These are phyloP conservation scores for Zosterops lateralis DNA, from an alignment of 2,113 vertebrate species.

Conservation along the genomic window DNA sequence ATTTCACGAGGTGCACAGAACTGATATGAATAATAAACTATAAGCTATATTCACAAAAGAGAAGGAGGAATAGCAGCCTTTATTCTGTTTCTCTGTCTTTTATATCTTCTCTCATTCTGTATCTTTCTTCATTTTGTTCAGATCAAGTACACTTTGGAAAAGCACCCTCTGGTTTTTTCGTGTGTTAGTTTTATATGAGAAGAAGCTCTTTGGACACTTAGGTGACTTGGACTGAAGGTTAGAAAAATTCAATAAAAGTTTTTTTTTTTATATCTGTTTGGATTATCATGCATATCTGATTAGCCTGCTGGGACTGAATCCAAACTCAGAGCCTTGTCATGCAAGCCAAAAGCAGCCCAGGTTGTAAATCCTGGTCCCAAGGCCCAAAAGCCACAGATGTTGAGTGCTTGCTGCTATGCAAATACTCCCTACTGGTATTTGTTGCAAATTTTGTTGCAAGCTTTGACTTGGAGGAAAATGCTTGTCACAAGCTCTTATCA, in stretches of 20 bases:
- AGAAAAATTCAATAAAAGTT: neutral
- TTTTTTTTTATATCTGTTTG: neutral
- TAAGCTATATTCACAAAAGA: neutral
- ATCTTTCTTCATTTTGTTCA: neutral
- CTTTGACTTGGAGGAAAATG: conserved; percentile 4
- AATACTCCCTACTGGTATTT: neutral
- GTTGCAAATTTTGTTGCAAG: neutral
- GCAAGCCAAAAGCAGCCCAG: neutral
- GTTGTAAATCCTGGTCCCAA: neutral
- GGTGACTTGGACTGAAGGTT: neutral
- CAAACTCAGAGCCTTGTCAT: neutral
- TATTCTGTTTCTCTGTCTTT: neutral
- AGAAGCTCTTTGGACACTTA: neutral
- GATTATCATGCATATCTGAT: neutral
- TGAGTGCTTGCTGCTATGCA: neutral
- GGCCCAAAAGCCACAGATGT: neutral
- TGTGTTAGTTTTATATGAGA: neutral
- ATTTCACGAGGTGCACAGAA: neutral
- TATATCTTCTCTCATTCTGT: neutral
- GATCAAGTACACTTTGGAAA: neutral
- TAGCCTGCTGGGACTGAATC: neutral
- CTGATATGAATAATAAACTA: neutral
- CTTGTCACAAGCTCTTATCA: neutral
- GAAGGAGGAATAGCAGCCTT: neutral
- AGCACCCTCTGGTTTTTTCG: neutral